Conservation (phyloP, 2,888 invertebrate species). For the Lamellibrachia columna region DNA sequence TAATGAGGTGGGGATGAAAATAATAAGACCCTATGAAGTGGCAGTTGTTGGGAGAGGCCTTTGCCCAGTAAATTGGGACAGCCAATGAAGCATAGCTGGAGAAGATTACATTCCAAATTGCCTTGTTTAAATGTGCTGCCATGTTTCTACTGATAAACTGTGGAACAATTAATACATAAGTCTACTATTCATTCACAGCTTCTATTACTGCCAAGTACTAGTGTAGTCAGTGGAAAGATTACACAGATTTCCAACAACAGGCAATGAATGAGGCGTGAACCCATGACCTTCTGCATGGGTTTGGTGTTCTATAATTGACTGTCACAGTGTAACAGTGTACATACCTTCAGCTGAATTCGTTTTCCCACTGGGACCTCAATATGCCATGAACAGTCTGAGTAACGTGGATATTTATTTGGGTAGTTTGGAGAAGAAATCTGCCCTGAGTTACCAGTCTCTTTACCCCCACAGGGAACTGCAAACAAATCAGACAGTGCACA, state of each 20-base stretch:
- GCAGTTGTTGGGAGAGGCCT: neutral
- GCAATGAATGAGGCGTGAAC: neutral
- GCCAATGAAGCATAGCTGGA: too few relatives aligned
- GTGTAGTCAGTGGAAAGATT: neutral
- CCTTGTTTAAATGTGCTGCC: neutral
- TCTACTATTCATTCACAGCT: too few relatives aligned
- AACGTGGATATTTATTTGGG: neutral
- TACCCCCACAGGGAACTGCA: slow-evolving; percentile 3
- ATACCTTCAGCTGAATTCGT: neutral
- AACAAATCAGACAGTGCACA: neutral
- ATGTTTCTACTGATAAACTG: neutral
- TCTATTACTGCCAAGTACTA: neutral
- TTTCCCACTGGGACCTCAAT: neutral
- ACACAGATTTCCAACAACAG: neutral
- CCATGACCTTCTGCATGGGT: neutral
- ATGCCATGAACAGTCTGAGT: slow-evolving; percentile 9
- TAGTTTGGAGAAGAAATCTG: neutral
- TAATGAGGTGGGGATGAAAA: neutral
- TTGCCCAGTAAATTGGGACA: neutral
- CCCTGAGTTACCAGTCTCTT: neutral
- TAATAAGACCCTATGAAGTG: neutral
- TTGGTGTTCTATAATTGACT: neutral
- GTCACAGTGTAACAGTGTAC: neutral
- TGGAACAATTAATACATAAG: neutral
- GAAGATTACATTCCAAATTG: neutral